Percentiles rank a stretch among this genome's conserved stretches.
Conservation (phyloP, 1,140 invertebrate species). For the Stratiolaelaps scimitus region DNA sequence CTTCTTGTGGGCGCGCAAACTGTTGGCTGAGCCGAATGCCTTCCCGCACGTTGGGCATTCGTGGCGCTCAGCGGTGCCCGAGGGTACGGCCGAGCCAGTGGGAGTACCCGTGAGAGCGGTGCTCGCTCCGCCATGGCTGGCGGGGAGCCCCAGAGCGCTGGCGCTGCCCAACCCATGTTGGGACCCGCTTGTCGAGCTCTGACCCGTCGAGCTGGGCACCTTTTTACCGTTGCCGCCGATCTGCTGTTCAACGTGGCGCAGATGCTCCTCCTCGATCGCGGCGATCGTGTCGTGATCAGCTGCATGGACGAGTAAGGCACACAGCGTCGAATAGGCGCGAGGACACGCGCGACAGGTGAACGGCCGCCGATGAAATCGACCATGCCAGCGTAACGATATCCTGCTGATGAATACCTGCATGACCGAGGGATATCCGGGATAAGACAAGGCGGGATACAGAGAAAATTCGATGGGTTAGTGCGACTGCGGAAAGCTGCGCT, state of each 20-base stretch:
- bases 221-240: background rate
- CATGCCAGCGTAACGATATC: conserved; percentile 9
- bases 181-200: too few species aligned
- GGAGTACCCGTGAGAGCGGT: too few species aligned
- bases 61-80: background rate
- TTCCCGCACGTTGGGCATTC: conserved; percentile 22
- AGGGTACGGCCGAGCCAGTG: too few species aligned
- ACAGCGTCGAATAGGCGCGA: conserved; percentile 21
- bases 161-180: too few species aligned
- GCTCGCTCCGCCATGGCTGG: too few species aligned
- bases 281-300: conserved; percentile 18
- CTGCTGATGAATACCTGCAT: background rate
- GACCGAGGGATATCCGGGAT: too few species aligned
- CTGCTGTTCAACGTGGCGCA: conserved; percentile 3
- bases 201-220: too few species aligned
- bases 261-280: conserved; percentile 17
- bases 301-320: conserved; percentile 4
- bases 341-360: conserved; percentile 20
- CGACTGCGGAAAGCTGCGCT: too few species aligned
- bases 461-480: too few species aligned
- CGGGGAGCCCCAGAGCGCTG: too few species aligned
- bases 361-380: background rate
- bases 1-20: conserved; percentile 19
- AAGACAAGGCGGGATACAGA: too few species aligned
- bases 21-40: conserved; percentile 24